A percentile compares a stretch with the other conserved stretches of the same genome.
Conservation (phyloP, 2,888 invertebrate species). For the Ligdia adustata region DNA sequence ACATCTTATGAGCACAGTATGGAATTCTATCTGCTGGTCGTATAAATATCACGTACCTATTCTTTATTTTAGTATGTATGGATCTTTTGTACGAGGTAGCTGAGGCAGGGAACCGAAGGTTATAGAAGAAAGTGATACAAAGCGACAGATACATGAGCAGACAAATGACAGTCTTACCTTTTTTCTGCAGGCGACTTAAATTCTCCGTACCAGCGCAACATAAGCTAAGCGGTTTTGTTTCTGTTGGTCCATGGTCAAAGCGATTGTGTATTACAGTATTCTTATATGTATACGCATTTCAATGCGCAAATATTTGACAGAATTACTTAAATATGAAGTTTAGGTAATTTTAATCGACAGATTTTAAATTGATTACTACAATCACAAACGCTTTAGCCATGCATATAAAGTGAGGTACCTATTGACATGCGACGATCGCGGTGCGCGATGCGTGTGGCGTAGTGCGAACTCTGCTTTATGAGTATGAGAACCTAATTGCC, state of each 20-base stretch:
- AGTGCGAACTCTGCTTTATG: conserved; percentile 63
- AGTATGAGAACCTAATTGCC: conserved; percentile 58
- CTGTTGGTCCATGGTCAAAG: neutral
- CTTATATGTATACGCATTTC: no score
- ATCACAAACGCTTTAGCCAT: conserved; percentile 37
- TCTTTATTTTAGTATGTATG: no score
- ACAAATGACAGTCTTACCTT: conserved; percentile 55
- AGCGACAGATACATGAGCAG: conserved; percentile 48
- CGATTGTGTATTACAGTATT: no score
- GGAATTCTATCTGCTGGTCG: no score
- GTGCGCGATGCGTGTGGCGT: conserved; percentile 76
- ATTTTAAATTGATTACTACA: no score
- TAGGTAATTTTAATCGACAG: no score
- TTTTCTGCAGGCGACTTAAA: conserved; percentile 38
- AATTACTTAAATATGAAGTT: no score
- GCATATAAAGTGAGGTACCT: conserved; percentile 51
- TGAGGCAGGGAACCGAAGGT: conserved; percentile 37
- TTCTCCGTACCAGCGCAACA: conserved; percentile 60
- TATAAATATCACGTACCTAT: no score
- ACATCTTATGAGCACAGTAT: no score
- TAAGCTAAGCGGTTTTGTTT: conserved; percentile 65
- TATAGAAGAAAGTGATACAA: conserved; percentile 43
- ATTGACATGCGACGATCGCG: conserved; percentile 77
- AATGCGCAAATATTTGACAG: no score
- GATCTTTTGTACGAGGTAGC: no score